Conservation (phyloP, 2,113 vertebrate genomes). For the Argyrosomus japonicus region DNA sequence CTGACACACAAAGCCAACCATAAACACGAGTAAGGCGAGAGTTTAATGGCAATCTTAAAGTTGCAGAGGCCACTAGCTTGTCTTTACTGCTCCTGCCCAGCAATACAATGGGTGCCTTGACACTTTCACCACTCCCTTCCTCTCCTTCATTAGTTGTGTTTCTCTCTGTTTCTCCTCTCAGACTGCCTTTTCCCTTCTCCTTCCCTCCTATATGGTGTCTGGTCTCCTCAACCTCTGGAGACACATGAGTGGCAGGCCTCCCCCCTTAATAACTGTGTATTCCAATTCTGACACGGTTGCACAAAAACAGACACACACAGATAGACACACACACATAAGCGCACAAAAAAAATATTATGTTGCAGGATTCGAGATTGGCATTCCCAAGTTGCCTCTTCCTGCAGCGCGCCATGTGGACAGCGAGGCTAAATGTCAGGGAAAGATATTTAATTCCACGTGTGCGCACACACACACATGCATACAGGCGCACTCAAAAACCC, state of each 20-base stretch:
- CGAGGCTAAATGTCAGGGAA: constrained; percentile 81
- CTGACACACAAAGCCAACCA: constrained; percentile 80
- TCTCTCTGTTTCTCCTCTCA: constrained; percentile 64
- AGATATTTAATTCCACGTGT: constrained; percentile 75
- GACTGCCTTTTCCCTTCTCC: constrained; percentile 53
- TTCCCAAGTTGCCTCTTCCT: constrained; percentile 71
- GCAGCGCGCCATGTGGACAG: constrained; percentile 65
- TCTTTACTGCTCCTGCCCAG: constrained; percentile 81
- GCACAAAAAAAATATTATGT: constrained; percentile 57
- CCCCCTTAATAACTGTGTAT: constrained; percentile 79
- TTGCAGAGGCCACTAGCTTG: constrained; percentile 80
- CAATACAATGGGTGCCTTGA: constrained; percentile 76
- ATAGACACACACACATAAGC: constrained; percentile 35
- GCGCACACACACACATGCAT: constrained; percentile 41
- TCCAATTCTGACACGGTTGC: constrained; percentile 68
- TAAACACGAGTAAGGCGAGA: constrained; percentile 81
- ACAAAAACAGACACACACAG: constrained; percentile 54
- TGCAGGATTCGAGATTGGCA: constrained; percentile 70
- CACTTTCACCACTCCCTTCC: constrained; percentile 68
- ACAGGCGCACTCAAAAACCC: constrained; percentile 39
- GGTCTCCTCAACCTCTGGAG: constrained; percentile 77
- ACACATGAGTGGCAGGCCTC: constrained; percentile 81
- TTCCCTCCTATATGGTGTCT: constrained; percentile 68
- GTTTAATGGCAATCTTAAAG: constrained; percentile 86
- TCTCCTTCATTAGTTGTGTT: constrained; percentile 79